Evolutionary conservation across 2,888 invertebrate species (phyloP).

Genomic region (Nephrotoma appendiculata): DNA sequence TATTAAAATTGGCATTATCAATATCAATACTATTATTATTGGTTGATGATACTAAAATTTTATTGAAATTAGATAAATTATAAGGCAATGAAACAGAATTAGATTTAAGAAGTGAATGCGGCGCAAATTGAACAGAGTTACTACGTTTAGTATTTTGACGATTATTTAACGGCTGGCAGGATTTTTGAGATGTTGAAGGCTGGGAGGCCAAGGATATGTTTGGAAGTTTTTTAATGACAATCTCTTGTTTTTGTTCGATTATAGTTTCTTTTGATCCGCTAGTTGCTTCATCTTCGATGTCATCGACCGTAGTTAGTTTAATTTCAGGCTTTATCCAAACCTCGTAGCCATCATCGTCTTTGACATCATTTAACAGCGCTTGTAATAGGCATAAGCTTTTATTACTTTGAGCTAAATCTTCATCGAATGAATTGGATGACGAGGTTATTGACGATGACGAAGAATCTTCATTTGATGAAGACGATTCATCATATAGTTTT

Average conservation of each 20-base stretch:
- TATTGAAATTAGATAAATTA: constrained; percentile 1
- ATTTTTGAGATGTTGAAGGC: background rate
- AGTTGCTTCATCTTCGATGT: constrained; percentile 19
- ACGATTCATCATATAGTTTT: background rate
- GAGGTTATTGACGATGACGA: constrained; percentile 6
- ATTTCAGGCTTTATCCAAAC: constrained; percentile 29
- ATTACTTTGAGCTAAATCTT: constrained; percentile 8
- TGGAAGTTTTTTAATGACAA: constrained; percentile 17
- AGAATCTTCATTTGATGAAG: background rate
- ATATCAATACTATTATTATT: background rate
- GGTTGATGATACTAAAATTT: background rate
- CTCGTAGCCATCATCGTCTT: constrained; percentile 13
- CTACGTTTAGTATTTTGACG: background rate
- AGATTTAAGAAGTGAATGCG: background rate
- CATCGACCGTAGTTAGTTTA: constrained; percentile 22
- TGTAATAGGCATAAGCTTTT: background rate
- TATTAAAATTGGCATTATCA: constrained; percentile 10
- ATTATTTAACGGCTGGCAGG: background rate
- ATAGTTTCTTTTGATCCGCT: constrained; percentile 18
- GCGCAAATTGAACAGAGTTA: background rate
- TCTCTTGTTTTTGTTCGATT: constrained; percentile 22
- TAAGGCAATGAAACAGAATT: background rate
- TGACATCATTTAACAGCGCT: background rate
- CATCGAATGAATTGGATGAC: constrained; percentile 6
- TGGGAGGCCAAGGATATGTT: constrained; percentile 10